Evolutionary conservation across 2,797 vertebrate genomes (phyloP).

Genomic region (Spinibarbus caldwelli): DNA sequence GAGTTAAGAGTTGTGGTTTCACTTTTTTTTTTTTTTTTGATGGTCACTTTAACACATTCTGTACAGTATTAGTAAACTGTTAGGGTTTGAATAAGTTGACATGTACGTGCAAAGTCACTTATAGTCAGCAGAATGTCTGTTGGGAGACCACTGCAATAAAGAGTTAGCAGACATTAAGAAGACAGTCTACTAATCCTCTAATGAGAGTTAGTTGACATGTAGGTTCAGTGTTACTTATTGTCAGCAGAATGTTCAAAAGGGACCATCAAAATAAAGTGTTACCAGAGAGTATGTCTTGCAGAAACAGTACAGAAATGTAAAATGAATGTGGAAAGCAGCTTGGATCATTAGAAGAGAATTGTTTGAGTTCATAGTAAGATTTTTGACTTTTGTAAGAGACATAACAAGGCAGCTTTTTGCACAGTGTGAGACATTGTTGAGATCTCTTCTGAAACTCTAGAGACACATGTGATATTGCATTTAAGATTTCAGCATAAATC

Average conservation of each 20-base stretch:
- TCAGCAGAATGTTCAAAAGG: no score
- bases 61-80: no score
- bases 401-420: not conserved
- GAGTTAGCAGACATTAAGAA: not conserved
- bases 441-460: not conserved
- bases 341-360: not conserved
- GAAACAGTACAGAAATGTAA: not conserved
- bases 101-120: not conserved
- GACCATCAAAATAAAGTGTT: not conserved
- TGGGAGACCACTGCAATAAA: not conserved
- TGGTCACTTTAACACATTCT: no score
- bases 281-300: not conserved
- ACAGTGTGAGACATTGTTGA: not conserved
- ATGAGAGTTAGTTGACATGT: not conserved
- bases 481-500: no score
- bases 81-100: not conserved
- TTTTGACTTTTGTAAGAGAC: not conserved
- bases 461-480: not conserved
- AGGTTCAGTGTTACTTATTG: no score
- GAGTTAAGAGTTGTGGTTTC: not conserved
- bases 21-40: no score
- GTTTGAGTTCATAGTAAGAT: not conserved
- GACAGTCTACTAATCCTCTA: not conserved
- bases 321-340: not conserved
- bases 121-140: not conserved